Evolutionary conservation across 2,797 vertebrate genomes (phyloP).

Genomic region (Eremophila alpestris): DNA sequence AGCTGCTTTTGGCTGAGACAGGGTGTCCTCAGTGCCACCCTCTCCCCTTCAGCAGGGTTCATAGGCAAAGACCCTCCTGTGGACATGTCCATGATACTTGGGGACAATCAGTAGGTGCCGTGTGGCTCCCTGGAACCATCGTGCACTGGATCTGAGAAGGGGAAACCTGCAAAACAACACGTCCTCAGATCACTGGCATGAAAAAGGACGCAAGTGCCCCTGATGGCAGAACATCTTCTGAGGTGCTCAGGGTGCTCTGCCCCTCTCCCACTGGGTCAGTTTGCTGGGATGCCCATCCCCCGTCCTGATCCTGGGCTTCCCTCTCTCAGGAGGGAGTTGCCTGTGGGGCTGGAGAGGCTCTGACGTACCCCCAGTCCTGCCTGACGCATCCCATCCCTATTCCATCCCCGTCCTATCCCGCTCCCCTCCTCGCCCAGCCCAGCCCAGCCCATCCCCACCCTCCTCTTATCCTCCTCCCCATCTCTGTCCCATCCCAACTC

Average conservation of each 20-base stretch:
- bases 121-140: fast-evolving
- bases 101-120: background rate
- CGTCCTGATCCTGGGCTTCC: background rate
- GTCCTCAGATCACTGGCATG: background rate
- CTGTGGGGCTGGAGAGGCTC: background rate
- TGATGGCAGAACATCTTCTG: background rate
- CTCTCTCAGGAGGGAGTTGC: background rate
- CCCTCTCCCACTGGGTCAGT: background rate
- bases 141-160: fast-evolving
- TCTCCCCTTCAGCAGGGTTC: background rate
- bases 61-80: background rate
- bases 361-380: background rate
- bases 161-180: background rate
- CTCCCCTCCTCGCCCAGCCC: background rate
- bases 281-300: background rate
- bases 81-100: fast-evolving
- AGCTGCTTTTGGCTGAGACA: background rate
- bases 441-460: background rate
- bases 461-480: background rate
- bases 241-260: background rate
- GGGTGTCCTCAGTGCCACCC: background rate
- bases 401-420: background rate
- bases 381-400: background rate
- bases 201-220: background rate
- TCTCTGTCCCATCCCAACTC: background rate